Conservation (phyloP, 2,888 invertebrate genomes). For the Flabesymbios commensalis region DNA sequence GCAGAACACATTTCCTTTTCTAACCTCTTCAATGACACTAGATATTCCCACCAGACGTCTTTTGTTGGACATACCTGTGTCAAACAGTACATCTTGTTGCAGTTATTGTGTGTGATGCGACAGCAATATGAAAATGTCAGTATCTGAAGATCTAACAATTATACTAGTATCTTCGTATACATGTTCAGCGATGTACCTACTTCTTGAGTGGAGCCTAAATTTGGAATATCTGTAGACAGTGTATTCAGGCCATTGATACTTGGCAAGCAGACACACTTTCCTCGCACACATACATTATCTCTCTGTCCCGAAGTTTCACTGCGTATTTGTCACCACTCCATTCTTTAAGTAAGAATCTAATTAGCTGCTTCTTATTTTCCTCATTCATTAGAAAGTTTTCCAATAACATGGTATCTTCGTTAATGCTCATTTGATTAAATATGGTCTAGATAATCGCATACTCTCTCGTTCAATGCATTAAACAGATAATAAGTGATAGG, state of each 20-base stretch:
- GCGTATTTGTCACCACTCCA: background rate
- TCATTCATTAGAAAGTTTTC: background rate
- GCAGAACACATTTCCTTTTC: constrained; percentile 7
- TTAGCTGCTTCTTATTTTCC: background rate
- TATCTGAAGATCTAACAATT: background rate
- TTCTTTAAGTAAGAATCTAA: background rate
- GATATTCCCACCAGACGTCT: background rate
- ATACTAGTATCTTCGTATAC: background rate
- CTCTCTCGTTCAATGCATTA: background rate
- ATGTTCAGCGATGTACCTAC: constrained; percentile 21
- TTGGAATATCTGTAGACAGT: background rate
- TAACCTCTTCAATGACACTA: background rate
- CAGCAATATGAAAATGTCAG: background rate
- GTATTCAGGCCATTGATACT: background rate
- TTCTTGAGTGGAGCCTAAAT: constrained; percentile 21
- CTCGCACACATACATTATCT: background rate
- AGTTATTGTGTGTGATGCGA: background rate
- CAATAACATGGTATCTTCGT: background rate
- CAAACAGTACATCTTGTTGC: background rate
- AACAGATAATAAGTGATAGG: background rate
- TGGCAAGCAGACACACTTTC: background rate
- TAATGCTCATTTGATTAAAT: background rate
- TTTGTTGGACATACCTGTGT: background rate
- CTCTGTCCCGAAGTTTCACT: background rate
- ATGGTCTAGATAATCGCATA: background rate